Conservation (phyloP, 2,888 invertebrate species). For the Petrophora chlorosata region DNA sequence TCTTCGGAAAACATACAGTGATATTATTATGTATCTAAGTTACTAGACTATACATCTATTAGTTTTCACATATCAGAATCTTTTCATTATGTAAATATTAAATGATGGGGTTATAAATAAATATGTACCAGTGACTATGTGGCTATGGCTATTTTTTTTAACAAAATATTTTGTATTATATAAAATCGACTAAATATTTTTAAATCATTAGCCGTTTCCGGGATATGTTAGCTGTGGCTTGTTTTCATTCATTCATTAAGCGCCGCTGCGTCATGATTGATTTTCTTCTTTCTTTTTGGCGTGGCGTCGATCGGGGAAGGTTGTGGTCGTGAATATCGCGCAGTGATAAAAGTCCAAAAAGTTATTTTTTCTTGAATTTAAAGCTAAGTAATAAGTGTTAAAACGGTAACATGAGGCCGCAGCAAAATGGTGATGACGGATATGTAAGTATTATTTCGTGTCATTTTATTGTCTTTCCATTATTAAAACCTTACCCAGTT, state of each 20-base stretch:
- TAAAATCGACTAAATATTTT: too few species aligned
- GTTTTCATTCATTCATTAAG: neutral
- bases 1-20: too few species aligned
- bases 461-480: slow-evolving; percentile 6
- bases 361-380: neutral
- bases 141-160: too few species aligned
- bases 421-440: slow-evolving; percentile 78
- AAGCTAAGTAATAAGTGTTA: slow-evolving; percentile 14
- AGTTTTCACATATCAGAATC: too few species aligned
- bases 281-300: slow-evolving; percentile 67
- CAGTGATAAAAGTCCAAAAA: slow-evolving; percentile 36
- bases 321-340: slow-evolving; percentile 33
- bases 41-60: too few species aligned
- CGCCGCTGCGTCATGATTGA: neutral
- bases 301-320: slow-evolving; percentile 60
- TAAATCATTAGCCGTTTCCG: too few species aligned
- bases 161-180: too few species aligned
- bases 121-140: too few species aligned
- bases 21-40: too few species aligned
- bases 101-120: too few species aligned
- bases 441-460: slow-evolving; percentile 66
- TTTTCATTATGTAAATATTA: too few species aligned
- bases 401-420: slow-evolving; percentile 67
- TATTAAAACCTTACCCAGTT: too few species aligned
- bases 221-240: neutral